Evolutionary conservation across 2,888 invertebrate genomes (phyloP), one percentile per base, ranked within the genome.

Genomic region (Uloborus plumipes): DNA sequence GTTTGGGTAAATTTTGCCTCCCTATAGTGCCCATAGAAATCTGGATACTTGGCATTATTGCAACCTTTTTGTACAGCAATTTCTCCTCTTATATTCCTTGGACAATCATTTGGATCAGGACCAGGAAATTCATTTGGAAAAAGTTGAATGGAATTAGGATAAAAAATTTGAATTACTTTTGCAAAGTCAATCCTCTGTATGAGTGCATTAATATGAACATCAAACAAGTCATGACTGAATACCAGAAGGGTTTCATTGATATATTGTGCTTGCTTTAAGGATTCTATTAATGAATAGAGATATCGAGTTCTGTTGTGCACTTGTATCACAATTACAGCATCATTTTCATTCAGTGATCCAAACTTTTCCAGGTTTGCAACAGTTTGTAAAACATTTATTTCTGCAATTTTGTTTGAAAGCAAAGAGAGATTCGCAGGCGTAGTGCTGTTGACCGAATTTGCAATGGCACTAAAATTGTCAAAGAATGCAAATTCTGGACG

Each of bases 1-100:
- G 98, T 98, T 90, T 98, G 99, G 0, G 98, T 97, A 89, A 97
- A 97, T 88, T 95, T 95, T 0, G 98, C 97, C 88, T 98, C 97
- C 67, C 99, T 91, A 89, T 99, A 99, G 89, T 99, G 98, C 0
- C 98, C 99, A 90, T 99, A 98, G 22, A 96, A 92, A 88, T 99
- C 99, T 4, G 99, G 98, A 89, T 94, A 93, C 15, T 94, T 90
- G 0, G 97, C 97, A 90, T 99, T 99, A 87, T 93, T 94, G 90
- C 99, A 99, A 87, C 94, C 94, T 80, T 92, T 90, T 86, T 92
- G 91, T 85, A 94, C 89, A 0, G 98, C 98, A 26, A 89, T 88
- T 74, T 88, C 88, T 85, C 89, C 90, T 59, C 88, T 88, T 61
- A 89, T 89, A 86, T 91, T 88, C 86, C 98, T 91, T 0, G 97